phyloP scores from a whole-genome alignment of 1,140 invertebrate genomes.

The Heliothis virescens region DNA sequence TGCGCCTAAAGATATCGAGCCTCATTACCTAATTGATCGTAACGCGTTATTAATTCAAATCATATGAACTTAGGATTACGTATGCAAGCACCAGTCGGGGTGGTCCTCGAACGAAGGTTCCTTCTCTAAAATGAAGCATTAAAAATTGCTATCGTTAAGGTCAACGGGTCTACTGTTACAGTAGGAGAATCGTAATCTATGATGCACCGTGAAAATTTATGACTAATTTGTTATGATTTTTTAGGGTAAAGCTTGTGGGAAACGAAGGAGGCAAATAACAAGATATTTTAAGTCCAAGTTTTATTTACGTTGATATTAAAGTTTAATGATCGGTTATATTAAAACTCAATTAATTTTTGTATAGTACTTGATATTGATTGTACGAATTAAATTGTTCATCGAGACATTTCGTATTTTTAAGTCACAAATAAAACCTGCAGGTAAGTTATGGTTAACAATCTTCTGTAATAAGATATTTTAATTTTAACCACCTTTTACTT shows the following conservation, averaged over 20 bases:
- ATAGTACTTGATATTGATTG: too few species aligned
- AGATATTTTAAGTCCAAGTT: background rate
- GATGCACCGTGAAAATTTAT: conserved; percentile 72
- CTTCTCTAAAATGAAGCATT: conserved; percentile 59
- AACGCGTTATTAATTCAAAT: conserved; percentile 73
- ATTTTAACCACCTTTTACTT: background rate
- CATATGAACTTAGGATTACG: conserved; percentile 58
- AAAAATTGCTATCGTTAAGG: conserved; percentile 64
- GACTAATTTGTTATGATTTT: conserved; percentile 55
- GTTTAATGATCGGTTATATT: too few species aligned
- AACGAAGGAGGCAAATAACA: background rate
- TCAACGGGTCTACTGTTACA: conserved; percentile 59
- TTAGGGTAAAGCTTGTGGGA: conserved; percentile 34
- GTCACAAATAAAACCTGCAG: background rate
- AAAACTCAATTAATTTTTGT: too few species aligned
- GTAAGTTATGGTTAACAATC: background rate
- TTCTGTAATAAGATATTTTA: background rate
- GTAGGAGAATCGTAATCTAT: conserved; percentile 66
- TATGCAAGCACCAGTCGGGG: conserved; percentile 61
- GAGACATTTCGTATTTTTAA: too few species aligned
- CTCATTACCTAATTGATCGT: conserved; percentile 65
- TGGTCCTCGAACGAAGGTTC: conserved; percentile 58
- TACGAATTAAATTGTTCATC: too few species aligned
- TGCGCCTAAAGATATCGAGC: conserved; percentile 53
- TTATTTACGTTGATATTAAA: too few species aligned